These are phyloP conservation scores for Ammodytes dubius DNA, from an alignment of 2,113 vertebrate species.

Conservation along the genomic window DNA sequence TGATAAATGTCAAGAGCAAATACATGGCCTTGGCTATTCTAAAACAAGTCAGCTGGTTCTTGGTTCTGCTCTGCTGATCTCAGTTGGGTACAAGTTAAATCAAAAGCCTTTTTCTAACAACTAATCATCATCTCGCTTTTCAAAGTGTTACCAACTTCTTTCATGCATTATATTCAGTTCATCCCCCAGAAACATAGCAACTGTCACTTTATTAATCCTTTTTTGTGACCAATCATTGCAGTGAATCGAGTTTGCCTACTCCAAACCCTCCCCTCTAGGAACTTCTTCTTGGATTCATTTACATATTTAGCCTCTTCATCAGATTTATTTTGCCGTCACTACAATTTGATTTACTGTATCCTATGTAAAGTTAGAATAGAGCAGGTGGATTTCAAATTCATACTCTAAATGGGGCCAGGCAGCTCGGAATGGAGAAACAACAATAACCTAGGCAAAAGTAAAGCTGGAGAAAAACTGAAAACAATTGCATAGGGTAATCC, in stretches of 20 bases:
- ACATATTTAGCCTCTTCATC: slow-evolving; percentile 21
- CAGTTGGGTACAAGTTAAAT: slow-evolving; percentile 23
- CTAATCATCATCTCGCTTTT: slow-evolving; percentile 27
- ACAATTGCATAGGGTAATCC: slow-evolving; percentile 79
- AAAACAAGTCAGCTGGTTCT: slow-evolving; percentile 47
- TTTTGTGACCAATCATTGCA: slow-evolving; percentile 23
- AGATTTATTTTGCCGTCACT: slow-evolving; percentile 22
- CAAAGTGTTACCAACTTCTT: neutral
- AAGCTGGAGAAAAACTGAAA: slow-evolving; percentile 74
- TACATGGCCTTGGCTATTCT: slow-evolving; percentile 50
- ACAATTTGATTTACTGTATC: slow-evolving; percentile 68
- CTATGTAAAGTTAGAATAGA: slow-evolving; percentile 55
- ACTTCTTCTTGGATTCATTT: slow-evolving; percentile 44
- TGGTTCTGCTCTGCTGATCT: slow-evolving; percentile 36
- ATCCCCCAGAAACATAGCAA: slow-evolving; percentile 23
- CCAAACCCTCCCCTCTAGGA: slow-evolving; percentile 5
- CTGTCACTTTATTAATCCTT: slow-evolving; percentile 22
- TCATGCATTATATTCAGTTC: neutral
- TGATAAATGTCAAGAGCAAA: slow-evolving; percentile 57
- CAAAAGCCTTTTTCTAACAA: slow-evolving; percentile 33
- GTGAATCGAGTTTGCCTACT: slow-evolving; percentile 17
- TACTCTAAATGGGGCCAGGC: slow-evolving; percentile 43
- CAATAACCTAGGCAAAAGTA: slow-evolving; percentile 72
- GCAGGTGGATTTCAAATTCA: slow-evolving; percentile 64
- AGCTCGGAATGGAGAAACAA: slow-evolving; percentile 59